Base-by-base conservation (phyloP, 2,888 invertebrate genomes). In the Pammene fasciana region DNA sequence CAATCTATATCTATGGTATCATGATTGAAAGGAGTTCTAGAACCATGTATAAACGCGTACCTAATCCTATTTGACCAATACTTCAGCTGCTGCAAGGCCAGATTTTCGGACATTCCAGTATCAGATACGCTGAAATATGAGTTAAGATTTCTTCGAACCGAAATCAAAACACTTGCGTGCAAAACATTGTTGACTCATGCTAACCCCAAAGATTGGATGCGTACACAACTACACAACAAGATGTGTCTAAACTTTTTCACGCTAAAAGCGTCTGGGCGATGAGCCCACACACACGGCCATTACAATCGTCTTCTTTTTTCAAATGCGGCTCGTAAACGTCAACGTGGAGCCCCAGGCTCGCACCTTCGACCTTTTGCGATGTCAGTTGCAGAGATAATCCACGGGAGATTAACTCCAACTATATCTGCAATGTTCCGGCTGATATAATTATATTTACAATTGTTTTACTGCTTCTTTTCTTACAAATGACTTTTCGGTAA, bases 321-420 rank as follows among this genome's bases (percentile, higher is more conserved):
- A 81, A 85, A 87, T 82, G 80, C 76, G 78, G 75, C 78, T 89
- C 88, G 83, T 89, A 90, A 90, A 89, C 77, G 87, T 87, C 88
- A 80, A 83, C 76, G 77, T 86, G 86, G 87, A 82, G 67, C 65
- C 66, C 61, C 65, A 65, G 71, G 61, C 38, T 48, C 46, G 68
- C 61, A 67, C 68, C 73, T 70, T 54, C 67, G 66, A 71, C 65
- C 67, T 67, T 71, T 67, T 71, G 57, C 70, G 52, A 50, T 45
- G 50, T 61, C 68, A 65, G 43, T 67, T 61, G 73, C 74, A 60
- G 60, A 70, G 67, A 65, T 75, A 73, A 75, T 74, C 73, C 73
- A 75, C 68, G 65, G 60, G 61, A 67, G 71, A 72, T 70, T 66
- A 65, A 68, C 71, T 48, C 54, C 56, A 38, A 50, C 57, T 56